A percentile compares a stretch with the other conserved stretches of the same genome.
phyloP scores from a whole-genome alignment of 2,113 vertebrate species.

The Pelusios castaneus region DNA sequence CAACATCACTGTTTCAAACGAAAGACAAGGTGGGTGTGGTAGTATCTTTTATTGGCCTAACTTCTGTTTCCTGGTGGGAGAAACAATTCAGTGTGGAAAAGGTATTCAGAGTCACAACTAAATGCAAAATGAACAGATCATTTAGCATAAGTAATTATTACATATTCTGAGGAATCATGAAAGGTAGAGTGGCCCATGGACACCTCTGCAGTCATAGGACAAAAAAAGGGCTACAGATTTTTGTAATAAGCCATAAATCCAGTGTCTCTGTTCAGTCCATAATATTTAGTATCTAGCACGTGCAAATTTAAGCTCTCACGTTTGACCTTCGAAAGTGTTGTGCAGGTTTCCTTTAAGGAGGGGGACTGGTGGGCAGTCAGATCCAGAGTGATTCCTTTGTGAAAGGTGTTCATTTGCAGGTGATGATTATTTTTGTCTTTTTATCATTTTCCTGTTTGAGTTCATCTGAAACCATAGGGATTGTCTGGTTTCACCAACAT shows the following conservation, averaged over 20 bases:
- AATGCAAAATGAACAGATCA: background rate
- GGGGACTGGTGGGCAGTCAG: background rate
- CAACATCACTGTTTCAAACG: background rate
- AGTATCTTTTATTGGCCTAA: background rate
- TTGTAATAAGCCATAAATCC: background rate
- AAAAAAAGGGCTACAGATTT: background rate
- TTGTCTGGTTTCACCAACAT: background rate
- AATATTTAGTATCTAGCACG: background rate
- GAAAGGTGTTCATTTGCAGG: background rate
- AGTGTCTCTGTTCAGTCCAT: background rate
- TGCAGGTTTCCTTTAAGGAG: background rate
- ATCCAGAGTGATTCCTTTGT: background rate
- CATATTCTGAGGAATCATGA: background rate
- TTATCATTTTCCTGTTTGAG: background rate
- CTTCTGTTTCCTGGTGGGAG: background rate
- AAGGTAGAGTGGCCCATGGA: too few species aligned
- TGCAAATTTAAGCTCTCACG: background rate
- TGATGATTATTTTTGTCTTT: background rate
- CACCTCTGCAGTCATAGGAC: background rate
- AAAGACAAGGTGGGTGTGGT: background rate
- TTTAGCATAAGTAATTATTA: background rate
- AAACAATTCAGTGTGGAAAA: too few species aligned
- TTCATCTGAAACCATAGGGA: background rate
- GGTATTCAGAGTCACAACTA: background rate
- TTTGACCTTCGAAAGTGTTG: background rate